Evolutionary conservation across 2,888 invertebrate species (phyloP), one percentile per base, ranked within the genome.

Genomic region (Melanargia galathea): DNA sequence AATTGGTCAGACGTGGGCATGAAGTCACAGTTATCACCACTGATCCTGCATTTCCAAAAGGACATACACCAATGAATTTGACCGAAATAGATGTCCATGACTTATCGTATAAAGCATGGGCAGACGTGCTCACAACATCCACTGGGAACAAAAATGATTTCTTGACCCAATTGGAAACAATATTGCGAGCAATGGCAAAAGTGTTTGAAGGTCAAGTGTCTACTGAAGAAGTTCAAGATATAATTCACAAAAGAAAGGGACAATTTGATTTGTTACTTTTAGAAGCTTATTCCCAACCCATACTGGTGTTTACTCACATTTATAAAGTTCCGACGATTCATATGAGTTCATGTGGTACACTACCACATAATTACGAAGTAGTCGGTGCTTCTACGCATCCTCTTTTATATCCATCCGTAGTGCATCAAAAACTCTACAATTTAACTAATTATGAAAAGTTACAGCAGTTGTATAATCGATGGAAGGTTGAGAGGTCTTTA

Each of bases 1-100:
- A 78, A 20, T 66, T 88, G n/a, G 75, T 76, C 0, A 71, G 70
- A 55, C 73, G 78, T 6, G 86, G 86, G 2, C 86, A 87, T 49
- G 73, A 85, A 33, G 51, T 87, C 1, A 75, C 80, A 0, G 70
- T 83, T 2, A 60, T 82, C 10, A 81, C 85, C 0, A 55, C 86
- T 2, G 57, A 82, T 58, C 81, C 83, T n/a, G 70, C 60, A 7
- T 74, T 68, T 45, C 64, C 68, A 16, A 65, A 65, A 43, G 70
- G 63, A 5, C 6, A 65, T 60, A 35, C 71, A 8, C 71, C 73
- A 20, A 35, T 45, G 6, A 84, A 81, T 59, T 73, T 80, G 16
- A 79, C 70, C 5, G 81, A 84, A 71, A 77, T 86, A 24, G 72
- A 80, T 33, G 35, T 80, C 0, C 68, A 75, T 24, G 71, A 75